These are phyloP conservation scores for Eutolmus rufibarbis DNA, from an alignment of 2,888 invertebrate genomes.

Conservation along the genomic window DNA sequence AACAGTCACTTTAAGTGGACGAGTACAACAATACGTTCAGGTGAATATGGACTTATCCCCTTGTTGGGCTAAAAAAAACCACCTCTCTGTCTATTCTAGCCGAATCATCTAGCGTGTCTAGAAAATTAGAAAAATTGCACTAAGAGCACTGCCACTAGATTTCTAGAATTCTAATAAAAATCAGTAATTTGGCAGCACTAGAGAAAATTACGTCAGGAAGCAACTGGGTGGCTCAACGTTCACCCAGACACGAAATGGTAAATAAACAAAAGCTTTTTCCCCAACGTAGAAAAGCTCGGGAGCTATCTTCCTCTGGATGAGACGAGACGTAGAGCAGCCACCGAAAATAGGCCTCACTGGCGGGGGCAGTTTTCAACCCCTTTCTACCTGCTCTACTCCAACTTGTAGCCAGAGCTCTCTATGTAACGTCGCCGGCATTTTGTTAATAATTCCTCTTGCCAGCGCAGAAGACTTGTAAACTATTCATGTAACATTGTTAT, in stretches of 20 bases:
- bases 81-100: neutral
- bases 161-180: neutral
- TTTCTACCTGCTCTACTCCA: neutral
- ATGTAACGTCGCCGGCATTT: neutral
- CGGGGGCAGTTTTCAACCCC: neutral
- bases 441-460: neutral
- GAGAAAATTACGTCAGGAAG: conserved; percentile 8
- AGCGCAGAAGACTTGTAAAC: neutral
- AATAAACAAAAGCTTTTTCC: conserved; percentile 25
- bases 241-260: neutral
- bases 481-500: neutral
- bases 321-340: neutral
- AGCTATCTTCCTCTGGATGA: neutral
- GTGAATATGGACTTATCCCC: neutral
- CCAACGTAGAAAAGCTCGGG: neutral
- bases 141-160: neutral
- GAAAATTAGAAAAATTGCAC: neutral
- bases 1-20: neutral
- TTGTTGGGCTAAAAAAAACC: neutral
- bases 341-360: neutral
- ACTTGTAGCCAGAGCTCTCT: neutral
- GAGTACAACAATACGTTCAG: neutral
- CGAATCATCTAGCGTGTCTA: neutral
- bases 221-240: conserved; percentile 6
- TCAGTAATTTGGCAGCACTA: conserved; percentile 17